A percentile compares a stretch with the other conserved stretches of the same genome.
phyloP scores from a whole-genome alignment of 2,888 invertebrate genomes.

The Diloba caeruleocephala region DNA sequence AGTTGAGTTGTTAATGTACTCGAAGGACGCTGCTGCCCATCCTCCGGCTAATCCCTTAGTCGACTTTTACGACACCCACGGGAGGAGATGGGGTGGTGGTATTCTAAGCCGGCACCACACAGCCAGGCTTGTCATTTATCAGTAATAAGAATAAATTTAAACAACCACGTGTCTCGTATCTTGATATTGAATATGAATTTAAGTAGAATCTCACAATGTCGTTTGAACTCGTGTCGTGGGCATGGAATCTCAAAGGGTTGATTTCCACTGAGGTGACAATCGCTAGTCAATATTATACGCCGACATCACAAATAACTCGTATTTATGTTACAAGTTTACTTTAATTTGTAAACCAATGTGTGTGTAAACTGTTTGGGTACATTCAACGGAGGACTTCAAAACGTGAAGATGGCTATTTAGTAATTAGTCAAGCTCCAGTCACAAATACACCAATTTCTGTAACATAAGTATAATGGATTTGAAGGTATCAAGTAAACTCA shows the following conservation, averaged over 20 bases:
- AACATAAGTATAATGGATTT: conserved; percentile 16
- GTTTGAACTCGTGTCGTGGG: conserved; percentile 64
- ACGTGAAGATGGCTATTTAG: too few species aligned
- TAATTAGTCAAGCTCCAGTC: conserved; percentile 37
- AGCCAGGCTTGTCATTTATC: too few species aligned
- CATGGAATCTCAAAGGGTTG: conserved; percentile 71
- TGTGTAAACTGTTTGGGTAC: conserved; percentile 37
- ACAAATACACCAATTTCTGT: conserved; percentile 32
- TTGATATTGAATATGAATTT: too few species aligned
- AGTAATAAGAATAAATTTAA: too few species aligned
- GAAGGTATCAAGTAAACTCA: conserved; percentile 25
- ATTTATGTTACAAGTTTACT: conserved; percentile 38
- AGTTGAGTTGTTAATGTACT: too few species aligned
- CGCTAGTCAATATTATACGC: conserved; percentile 84
- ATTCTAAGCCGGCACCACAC: too few species aligned
- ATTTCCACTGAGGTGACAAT: conserved; percentile 78
- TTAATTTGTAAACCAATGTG: conserved; percentile 24
- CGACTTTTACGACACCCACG: too few species aligned
- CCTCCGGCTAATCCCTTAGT: too few species aligned
- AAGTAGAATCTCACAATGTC: conserved; percentile 1
- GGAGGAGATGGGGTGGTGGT: too few species aligned
- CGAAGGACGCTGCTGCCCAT: too few species aligned
- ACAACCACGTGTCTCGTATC: too few species aligned
- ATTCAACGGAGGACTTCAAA: conserved; percentile 12
- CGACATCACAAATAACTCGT: conserved; percentile 75